A percentile compares a stretch with the other conserved stretches of the same genome.
phyloP scores from a whole-genome alignment of 2,888 invertebrate species.

The Erebia epiphron region DNA sequence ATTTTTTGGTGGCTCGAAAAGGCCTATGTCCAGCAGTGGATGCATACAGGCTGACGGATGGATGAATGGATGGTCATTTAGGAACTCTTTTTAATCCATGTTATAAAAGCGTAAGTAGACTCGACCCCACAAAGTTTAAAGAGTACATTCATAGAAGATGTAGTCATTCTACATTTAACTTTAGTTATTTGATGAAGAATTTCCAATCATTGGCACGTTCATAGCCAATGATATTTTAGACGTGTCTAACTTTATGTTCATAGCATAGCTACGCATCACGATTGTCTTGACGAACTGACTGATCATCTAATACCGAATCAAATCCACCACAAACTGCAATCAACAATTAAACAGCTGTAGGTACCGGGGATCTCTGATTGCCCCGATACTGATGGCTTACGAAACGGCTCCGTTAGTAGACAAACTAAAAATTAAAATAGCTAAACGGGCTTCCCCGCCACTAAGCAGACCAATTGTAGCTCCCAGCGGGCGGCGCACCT shows the following conservation, averaged over 20 bases:
- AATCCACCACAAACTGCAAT: conserved; percentile 36
- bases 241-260: no score
- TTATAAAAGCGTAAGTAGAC: no score
- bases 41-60: no score
- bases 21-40: no score
- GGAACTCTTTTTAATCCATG: no score
- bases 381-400: conserved; percentile 63
- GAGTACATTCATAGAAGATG: no score
- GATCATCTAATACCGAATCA: conserved; percentile 34
- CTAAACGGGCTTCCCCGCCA: conserved; percentile 74
- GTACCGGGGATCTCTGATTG: conserved; percentile 44
- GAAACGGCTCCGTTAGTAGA: conserved; percentile 77
- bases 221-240: no score
- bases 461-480: conserved; percentile 81
- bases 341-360: conserved; percentile 37
- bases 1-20: no score
- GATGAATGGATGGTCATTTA: no score
- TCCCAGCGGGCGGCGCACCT: conserved; percentile 78
- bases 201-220: background rate
- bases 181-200: background rate
- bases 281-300: conserved; percentile 24
- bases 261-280: background rate
- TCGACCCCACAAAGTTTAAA: no score
- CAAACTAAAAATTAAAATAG: conserved; percentile 83
- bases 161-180: no score